Evolutionary conservation across 1,140 invertebrate genomes (phyloP), one percentile per base, ranked within the genome.

Genomic region (Episyrphus balteatus): DNA sequence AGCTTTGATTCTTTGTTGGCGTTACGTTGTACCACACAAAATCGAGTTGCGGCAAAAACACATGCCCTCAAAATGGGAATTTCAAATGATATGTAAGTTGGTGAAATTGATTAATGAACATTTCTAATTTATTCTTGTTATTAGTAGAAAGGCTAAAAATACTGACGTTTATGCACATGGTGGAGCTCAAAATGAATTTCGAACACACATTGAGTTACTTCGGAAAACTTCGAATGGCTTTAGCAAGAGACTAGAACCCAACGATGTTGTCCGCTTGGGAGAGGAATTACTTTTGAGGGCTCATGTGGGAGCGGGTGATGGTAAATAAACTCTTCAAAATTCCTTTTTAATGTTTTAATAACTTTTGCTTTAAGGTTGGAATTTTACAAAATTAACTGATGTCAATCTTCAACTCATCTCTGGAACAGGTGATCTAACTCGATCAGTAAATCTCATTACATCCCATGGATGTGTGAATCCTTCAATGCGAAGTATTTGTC

Each of bases 241-340:
- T 54, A 73, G 75, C 34, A 60, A 72, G 5, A 69, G 70, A 45
- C 66, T 83, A 44, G 70, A 75, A 48, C 55, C 70, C 3, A 75
- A 77, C 33, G 74, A 72, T 9, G 68, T 73, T 10, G 76, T 83
- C 11, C 61, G 75, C 36, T 57, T 83, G n/a, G 81, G 81, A 9
- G 80, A 83, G 57, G 78, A 82, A 46, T 58, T 83, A 13, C 55
- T 82, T 44, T 59, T 83, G n/a, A 65, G 76, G 33, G 77, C 75
- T 14, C 68, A 75, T 40, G 73, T 83, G 8, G 63, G 70, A 42
- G 66, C 74, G 34, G 78, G 75, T 19, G 78, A 82, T 61, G 80
- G 81, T 82, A 62, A 41, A 42, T 43, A 10, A 11, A 3, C 8
- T 1, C 6, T 17, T 10, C n/a, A 42, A 0, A 9, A 46, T 30